phyloP scores from a whole-genome alignment of 2,888 invertebrate genomes.

The Laspeyria flexula region DNA sequence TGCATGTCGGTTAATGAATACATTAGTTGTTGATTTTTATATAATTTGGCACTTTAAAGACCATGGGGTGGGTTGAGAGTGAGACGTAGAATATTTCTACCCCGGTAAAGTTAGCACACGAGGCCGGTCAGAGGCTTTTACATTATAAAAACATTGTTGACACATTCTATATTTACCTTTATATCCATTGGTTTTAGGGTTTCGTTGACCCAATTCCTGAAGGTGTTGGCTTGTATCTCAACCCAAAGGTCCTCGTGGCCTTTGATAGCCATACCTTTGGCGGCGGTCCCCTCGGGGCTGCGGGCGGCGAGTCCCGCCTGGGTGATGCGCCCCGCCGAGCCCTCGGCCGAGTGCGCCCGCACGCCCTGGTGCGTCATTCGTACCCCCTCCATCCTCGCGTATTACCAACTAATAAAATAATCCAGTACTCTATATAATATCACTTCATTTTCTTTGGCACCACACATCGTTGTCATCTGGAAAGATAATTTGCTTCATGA shows the following conservation, averaged over 20 bases:
- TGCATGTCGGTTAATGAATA: too few relatives aligned
- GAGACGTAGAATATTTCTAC: too few relatives aligned
- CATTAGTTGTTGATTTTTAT: too few relatives aligned
- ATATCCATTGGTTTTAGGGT: conserved; percentile 90
- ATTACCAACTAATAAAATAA: conserved; percentile 44
- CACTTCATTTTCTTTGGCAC: conserved; percentile 60
- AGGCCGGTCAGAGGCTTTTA: too few relatives aligned
- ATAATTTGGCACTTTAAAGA: too few relatives aligned
- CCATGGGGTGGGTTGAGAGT: too few relatives aligned
- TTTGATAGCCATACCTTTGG: conserved; percentile 97
- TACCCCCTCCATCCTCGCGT: conserved; percentile 77
- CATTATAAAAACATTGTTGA: too few relatives aligned
- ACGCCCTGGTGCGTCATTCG: conserved; percentile 86
- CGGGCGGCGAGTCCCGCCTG: conserved; percentile 94
- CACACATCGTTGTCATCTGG: conserved; percentile 64
- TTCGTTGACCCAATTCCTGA: conserved; percentile 99
- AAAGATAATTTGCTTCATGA: conserved; percentile 39
- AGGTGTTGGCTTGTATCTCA: conserved; percentile 97
- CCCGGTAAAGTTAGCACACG: too few relatives aligned
- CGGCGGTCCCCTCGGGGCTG: conserved; percentile 96
- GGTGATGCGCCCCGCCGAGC: conserved; percentile 87
- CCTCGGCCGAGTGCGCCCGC: conserved; percentile 86
- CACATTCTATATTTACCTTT: conserved; percentile 78
- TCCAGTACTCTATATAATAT: conserved; percentile 43
- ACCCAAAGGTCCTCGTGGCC: conserved; percentile 98